Evolutionary conservation across 2,888 invertebrate species (phyloP).

Genomic region (Dicycla oo): DNA sequence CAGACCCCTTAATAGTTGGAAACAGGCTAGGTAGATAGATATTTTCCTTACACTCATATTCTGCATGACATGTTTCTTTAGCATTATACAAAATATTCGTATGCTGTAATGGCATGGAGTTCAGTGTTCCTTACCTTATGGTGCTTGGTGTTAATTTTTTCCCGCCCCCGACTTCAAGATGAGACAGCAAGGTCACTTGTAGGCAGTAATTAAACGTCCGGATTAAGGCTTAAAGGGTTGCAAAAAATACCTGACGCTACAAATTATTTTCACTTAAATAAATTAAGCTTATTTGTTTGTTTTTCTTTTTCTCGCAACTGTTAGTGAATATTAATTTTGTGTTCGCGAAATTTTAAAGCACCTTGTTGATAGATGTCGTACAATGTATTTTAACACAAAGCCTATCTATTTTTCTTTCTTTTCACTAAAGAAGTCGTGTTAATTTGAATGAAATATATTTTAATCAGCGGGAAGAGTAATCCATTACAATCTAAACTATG

Average conservation of each 20-base stretch:
- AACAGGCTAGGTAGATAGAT: too few relatives aligned
- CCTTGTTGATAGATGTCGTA: constrained; percentile 48
- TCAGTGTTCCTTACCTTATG: background rate
- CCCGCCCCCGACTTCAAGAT: constrained; percentile 15
- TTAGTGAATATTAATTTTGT: constrained; percentile 58
- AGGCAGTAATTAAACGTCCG: constrained; percentile 49
- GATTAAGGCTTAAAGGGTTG: constrained; percentile 44
- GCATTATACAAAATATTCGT: background rate
- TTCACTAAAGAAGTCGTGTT: background rate
- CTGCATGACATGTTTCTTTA: background rate
- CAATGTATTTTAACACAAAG: constrained; percentile 41
- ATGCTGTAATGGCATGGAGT: background rate
- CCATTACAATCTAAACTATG: background rate
- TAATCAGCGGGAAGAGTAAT: constrained; percentile 1
- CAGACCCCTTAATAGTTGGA: too few relatives aligned
- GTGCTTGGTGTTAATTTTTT: background rate
- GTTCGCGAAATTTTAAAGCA: constrained; percentile 42
- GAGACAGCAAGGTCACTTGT: constrained; percentile 31
- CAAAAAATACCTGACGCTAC: constrained; percentile 54
- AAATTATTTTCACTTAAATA: constrained; percentile 55
- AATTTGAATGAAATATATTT: constrained; percentile 24
- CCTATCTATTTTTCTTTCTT: too few relatives aligned
- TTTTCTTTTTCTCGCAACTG: constrained; percentile 37
- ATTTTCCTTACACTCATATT: background rate
- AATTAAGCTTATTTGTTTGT: constrained; percentile 56